These are phyloP conservation scores for Glyptemys insculpta DNA, from an alignment of 2,797 vertebrate species.

Conservation along the genomic window DNA sequence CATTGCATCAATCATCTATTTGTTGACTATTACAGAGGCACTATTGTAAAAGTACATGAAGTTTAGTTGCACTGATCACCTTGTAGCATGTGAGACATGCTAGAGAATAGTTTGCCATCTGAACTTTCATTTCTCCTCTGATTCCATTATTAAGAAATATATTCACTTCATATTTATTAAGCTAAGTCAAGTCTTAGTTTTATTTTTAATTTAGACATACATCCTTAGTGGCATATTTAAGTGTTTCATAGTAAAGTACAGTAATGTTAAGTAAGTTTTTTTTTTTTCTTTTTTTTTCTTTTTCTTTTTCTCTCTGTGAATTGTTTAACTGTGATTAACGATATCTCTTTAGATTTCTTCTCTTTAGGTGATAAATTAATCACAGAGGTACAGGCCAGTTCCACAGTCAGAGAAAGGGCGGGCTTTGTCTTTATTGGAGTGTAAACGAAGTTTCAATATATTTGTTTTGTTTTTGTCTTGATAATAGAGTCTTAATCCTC, in stretches of 20 bases:
- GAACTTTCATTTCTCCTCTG: constrained; percentile 84
- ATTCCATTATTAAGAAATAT: constrained; percentile 80
- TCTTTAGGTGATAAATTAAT: constrained; percentile 98
- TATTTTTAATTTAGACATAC: constrained; percentile 88
- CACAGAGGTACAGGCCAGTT: constrained; percentile 99
- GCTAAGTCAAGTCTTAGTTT: constrained; percentile 92
- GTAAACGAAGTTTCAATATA: constrained; percentile 90
- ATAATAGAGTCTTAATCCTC: constrained; percentile 72
- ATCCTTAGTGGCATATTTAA: constrained; percentile 90
- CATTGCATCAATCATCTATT: constrained; percentile 33
- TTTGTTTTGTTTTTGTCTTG: constrained; percentile 76
- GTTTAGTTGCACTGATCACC: constrained; percentile 57
- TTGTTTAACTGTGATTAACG: constrained; percentile 99
- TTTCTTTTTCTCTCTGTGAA: constrained; percentile 92
- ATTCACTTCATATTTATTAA: constrained; percentile 84
- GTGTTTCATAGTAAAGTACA: constrained; percentile 94
- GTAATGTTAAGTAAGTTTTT: constrained; percentile 97
- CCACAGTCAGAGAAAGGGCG: constrained; percentile 84
- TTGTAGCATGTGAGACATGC: constrained; percentile 81
- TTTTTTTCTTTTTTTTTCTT: constrained; percentile 88
- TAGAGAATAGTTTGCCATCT: constrained; percentile 98
- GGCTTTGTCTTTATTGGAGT: constrained; percentile 85
- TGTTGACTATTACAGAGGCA: constrained; percentile 53
- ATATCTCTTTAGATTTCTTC: constrained; percentile 99
- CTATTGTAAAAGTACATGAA: constrained; percentile 20